Evolutionary conservation across 2,888 invertebrate species (phyloP).

Genomic region (Chouioia cunea): DNA sequence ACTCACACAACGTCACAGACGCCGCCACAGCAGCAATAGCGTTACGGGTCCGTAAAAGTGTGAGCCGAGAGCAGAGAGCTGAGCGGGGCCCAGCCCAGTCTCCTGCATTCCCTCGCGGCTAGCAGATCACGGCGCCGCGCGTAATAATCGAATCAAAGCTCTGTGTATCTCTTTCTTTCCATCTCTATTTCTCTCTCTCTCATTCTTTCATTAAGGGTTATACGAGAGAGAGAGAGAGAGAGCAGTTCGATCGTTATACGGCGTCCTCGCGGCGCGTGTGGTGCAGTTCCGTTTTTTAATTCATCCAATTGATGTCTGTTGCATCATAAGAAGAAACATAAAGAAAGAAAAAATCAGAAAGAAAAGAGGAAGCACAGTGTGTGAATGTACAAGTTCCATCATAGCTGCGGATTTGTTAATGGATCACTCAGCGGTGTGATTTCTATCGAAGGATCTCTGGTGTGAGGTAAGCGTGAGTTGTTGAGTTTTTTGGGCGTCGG

Average conservation of each 20-base stretch:
- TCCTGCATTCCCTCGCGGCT: conserved; percentile 42
- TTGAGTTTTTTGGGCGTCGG: not conserved
- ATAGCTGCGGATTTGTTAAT: conserved; percentile 19
- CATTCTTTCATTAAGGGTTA: not conserved
- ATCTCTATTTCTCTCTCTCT: not conserved
- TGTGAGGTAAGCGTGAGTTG: too few relatives aligned
- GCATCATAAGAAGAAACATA: not conserved
- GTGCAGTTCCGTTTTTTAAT: not conserved
- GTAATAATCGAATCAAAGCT: not conserved
- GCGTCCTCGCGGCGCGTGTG: conserved; percentile 6
- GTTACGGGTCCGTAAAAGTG: not conserved
- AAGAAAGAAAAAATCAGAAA: not conserved
- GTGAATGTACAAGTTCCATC: conserved; percentile 13
- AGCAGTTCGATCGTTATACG: not conserved
- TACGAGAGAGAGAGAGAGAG: not conserved
- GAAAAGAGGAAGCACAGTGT: not conserved
- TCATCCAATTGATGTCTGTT: not conserved
- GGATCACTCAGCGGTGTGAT: conserved; percentile 28
- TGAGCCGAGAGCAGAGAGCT: conserved; percentile 20
- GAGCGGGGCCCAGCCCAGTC: conserved; percentile 44
- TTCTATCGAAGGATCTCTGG: conserved; percentile 32
- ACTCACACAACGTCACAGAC: not conserved
- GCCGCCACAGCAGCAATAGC: not conserved
- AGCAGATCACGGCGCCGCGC: conserved; percentile 7
- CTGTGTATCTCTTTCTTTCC: not conserved